Evolutionary conservation across 2,888 invertebrate genomes (phyloP), one percentile per base, ranked within the genome.

Genomic region (Carpatolechia fugitivella): DNA sequence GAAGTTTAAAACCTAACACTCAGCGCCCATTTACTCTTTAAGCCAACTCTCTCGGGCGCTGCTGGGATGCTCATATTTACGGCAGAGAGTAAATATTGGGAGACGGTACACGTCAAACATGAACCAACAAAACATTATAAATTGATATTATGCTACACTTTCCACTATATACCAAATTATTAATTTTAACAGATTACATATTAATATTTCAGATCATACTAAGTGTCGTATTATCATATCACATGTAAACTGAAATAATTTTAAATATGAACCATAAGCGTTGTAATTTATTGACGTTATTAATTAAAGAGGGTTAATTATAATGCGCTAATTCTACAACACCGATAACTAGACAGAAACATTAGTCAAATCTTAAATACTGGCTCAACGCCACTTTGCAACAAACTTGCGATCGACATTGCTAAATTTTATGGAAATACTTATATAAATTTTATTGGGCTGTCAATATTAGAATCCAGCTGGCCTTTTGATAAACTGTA

Each of bases 1-100:
- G 75, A 72, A 76, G 78, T 78, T 85, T 80, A 75, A 82, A 82
- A 82, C 76, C 78, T 80, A 81, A 79, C 78, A 76, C 78, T 74
- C 79, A 77, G 79, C 80, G 73, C 74, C 74, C 75, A 83, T 82
- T 83, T 85, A 80, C 78, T 79, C 73, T 80, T 76, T 71, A 74
- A 80, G 78, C 72, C 72, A 80, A 81, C 78, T 80, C 76, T 73
- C 73, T 74, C 68, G 71, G 29, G n/a, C 40, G 51, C 40, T 64
- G 66, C 67, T 67, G 66, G 72, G 75, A 69, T 70, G 74, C 75
- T 76, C 69, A 75, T 76, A 72, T 78, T 79, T 72, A 69, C 60
- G 61, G 35, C 80, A 85, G 64, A 77, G 80, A 84, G 55, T 74
- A 77, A 44, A 2, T 10, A 41, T n/a, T 3, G 8, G 6, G 29